Percentiles rank a stretch among this genome's conserved stretches.
These are phyloP conservation scores for Strigops habroptila DNA, from an alignment of 2,113 vertebrate species.

Conservation along the genomic window DNA sequence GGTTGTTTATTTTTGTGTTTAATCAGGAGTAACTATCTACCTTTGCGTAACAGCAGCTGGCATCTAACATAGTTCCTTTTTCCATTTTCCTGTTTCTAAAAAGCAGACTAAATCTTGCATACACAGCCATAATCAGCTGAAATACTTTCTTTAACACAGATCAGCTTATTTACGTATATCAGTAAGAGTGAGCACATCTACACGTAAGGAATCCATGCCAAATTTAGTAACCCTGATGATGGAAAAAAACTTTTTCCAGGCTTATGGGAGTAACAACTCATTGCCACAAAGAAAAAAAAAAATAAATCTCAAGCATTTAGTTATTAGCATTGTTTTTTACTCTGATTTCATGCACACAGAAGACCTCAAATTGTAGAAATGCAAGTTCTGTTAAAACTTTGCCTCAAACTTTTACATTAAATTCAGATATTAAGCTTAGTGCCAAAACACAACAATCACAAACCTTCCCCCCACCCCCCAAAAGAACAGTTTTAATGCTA, in stretches of 20 bases:
- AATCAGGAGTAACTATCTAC: neutral
- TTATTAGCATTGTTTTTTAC: neutral
- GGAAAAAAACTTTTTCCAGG: neutral
- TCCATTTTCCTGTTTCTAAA: neutral
- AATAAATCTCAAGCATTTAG: neutral
- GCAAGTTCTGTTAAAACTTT: neutral
- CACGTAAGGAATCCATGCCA: neutral
- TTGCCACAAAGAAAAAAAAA: neutral
- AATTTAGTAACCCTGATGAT: neutral
- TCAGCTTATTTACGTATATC: neutral
- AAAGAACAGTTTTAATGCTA: neutral
- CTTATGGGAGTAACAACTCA: neutral
- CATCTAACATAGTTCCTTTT: neutral
- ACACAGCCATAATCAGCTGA: neutral
- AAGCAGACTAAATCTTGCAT: neutral
- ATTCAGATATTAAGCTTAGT: neutral
- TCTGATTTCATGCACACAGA: neutral
- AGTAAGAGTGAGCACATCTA: neutral
- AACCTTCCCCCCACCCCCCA: too few relatives aligned
- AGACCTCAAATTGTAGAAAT: neutral
- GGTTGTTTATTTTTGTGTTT: neutral
- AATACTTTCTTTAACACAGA: neutral
- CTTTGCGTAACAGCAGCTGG: neutral
- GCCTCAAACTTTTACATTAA: neutral
- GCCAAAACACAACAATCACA: neutral